A percentile compares a stretch with the other conserved stretches of the same genome.
These are phyloP conservation scores for Stenurella melanura DNA, from an alignment of 2,888 invertebrate species.

Conservation along the genomic window DNA sequence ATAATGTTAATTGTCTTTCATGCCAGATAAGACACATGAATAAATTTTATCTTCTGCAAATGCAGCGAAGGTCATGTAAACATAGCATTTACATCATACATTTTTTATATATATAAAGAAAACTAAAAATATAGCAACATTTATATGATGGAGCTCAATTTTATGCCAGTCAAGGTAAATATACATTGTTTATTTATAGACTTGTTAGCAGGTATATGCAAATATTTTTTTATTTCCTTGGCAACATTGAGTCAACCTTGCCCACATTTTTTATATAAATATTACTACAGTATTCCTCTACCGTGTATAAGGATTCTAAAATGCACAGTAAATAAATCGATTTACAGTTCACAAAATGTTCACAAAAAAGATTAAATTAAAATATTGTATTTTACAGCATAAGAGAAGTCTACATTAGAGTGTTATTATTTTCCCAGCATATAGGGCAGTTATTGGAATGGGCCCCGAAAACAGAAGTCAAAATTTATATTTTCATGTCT, in stretches of 20 bases:
- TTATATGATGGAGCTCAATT: not conserved
- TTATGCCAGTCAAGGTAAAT: constrained; percentile 31
- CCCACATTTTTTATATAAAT: constrained; percentile 20
- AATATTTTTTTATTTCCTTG: constrained; percentile 22
- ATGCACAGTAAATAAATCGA: no score
- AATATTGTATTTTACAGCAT: no score
- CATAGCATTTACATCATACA: not conserved
- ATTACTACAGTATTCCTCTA: not conserved
- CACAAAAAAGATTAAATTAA: no score
- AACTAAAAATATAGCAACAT: constrained; percentile 6
- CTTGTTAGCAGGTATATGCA: not conserved
- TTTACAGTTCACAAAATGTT: no score
- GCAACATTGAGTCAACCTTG: constrained; percentile 26
- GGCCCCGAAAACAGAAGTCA: no score
- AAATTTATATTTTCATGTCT: no score
- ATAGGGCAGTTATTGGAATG: no score
- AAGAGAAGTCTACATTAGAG: no score
- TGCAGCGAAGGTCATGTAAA: not conserved
- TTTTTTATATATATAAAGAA: not conserved
- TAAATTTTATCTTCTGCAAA: not conserved
- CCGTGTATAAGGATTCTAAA: not conserved
- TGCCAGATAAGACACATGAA: not conserved
- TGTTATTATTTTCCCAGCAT: no score
- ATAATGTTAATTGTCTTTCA: not conserved
- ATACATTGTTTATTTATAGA: constrained; percentile 12